These are phyloP conservation scores for Psittacula echo DNA, from an alignment of 2,797 vertebrate species.

Conservation along the genomic window DNA sequence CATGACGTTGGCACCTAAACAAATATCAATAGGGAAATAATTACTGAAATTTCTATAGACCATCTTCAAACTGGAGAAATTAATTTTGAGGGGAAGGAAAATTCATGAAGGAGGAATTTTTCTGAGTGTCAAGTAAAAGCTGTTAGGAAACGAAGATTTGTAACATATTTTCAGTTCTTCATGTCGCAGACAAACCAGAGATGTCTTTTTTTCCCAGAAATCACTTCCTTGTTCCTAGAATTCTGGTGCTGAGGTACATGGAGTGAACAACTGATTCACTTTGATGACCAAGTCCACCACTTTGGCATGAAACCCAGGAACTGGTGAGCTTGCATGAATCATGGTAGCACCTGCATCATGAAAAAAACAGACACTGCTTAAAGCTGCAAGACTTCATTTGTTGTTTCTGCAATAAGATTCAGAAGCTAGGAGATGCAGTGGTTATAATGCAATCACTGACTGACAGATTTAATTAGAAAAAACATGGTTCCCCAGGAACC, in stretches of 20 bases:
- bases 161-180: background rate
- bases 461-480: constrained; percentile 11
- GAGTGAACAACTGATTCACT: background rate
- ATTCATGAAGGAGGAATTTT: background rate
- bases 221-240: background rate
- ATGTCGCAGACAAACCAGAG: background rate
- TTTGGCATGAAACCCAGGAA: background rate
- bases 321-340: background rate
- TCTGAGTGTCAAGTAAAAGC: background rate
- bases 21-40: background rate
- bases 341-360: background rate
- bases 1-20: background rate
- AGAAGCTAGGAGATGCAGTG: background rate
- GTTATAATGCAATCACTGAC: background rate
- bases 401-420: background rate
- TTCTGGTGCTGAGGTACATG: background rate
- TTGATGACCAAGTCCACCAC: background rate
- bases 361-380: background rate
- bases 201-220: background rate
- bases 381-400: background rate
- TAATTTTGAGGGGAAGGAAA: background rate
- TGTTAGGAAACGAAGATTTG: background rate
- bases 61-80: background rate
- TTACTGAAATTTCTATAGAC: background rate
- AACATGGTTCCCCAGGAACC: background rate